Evolutionary conservation across 2,888 invertebrate genomes (phyloP).

Genomic region (Coecobrya sp.): DNA sequence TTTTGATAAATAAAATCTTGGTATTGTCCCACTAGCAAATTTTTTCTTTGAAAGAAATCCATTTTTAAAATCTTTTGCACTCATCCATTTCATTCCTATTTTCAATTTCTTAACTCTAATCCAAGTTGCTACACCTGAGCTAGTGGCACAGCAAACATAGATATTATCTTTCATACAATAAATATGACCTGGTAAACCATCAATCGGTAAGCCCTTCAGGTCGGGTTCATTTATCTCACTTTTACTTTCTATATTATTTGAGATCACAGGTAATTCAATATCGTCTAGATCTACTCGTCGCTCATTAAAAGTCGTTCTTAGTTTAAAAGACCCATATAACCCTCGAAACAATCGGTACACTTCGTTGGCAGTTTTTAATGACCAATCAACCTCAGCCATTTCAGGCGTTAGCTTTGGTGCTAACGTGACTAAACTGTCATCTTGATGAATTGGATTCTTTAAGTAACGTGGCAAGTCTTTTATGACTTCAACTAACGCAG

Average conservation of each 20-base stretch:
- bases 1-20: slow-evolving; percentile 57
- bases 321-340: slow-evolving; percentile 87
- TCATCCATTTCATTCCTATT: slow-evolving; percentile 92
- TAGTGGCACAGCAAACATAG: slow-evolving; percentile 80
- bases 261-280: slow-evolving; percentile 69
- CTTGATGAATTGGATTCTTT: slow-evolving; percentile 74
- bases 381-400: slow-evolving; percentile 91
- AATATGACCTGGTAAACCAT: slow-evolving; percentile 80
- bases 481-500: slow-evolving; percentile 78
- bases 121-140: slow-evolving; percentile 87
- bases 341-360: slow-evolving; percentile 93
- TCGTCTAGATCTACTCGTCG: slow-evolving; percentile 83
- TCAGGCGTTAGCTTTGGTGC: slow-evolving; percentile 92
- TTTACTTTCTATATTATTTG: neutral
- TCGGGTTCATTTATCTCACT: neutral
- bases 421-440: slow-evolving; percentile 87
- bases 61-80: slow-evolving; percentile 94
- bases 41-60: slow-evolving; percentile 92
- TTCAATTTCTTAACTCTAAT: slow-evolving; percentile 91
- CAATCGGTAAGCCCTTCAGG: slow-evolving; percentile 1
- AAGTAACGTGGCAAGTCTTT: slow-evolving; percentile 63
- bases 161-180: slow-evolving; percentile 75
- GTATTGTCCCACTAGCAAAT: neutral
- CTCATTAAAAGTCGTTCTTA: slow-evolving; percentile 79
- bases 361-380: slow-evolving; percentile 90